Base-by-base conservation (phyloP, 2,888 invertebrate species). In the Orthonychiurus folsomi region DNA sequence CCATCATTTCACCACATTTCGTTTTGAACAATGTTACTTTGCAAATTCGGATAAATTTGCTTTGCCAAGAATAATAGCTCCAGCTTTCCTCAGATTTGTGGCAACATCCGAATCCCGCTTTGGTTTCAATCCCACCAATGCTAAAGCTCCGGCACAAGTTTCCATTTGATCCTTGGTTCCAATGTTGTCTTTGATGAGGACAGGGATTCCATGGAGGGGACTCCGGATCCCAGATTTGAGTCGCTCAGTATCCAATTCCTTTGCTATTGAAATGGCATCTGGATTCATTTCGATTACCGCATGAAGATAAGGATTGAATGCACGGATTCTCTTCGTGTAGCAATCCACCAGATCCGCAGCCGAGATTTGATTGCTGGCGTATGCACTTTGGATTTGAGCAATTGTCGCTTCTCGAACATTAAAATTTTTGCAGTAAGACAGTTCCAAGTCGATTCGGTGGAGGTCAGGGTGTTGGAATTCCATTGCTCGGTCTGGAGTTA, bases 371-470 rank as follows among this genome's bases (percentile, higher is more conserved):
- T 52, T 12, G n/a, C 52, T 52, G 5, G 21, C 24, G 20, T 21
- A 52, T 9, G 52, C 52, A 9, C 55, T 28, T 52, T 69, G 67
- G 15, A 65, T 50, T 59, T 64, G 21, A 12, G 15, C 18, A n/a
- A 69, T 64, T 15, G 67, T 63, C 18, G 67, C 48, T 57, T 69
- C 69, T 18, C 69, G 47, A 20, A 69, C 66, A 37, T 69, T 23
- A n/a, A 52, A 15, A 37, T 37, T 37, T 37, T 15, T 15, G 15
- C 37, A 37, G 15, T 37, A 37, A 37, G 37, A 5, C 15, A 37
- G 15, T 37, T 37, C 37, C 37, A 37, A 37, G 15, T 37, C 37
- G 5, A 9, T 37, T 37, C 37, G 37, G n/a, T n/a, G n/a, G n/a
- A n/a, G n/a, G n/a, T n/a, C n/a, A n/a, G n/a, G n/a, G n/a, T n/a